Evolutionary conservation across 2,113 vertebrate species (phyloP), one percentile per base, ranked within the genome.

Genomic region (Mystacornis crossleyi): DNA sequence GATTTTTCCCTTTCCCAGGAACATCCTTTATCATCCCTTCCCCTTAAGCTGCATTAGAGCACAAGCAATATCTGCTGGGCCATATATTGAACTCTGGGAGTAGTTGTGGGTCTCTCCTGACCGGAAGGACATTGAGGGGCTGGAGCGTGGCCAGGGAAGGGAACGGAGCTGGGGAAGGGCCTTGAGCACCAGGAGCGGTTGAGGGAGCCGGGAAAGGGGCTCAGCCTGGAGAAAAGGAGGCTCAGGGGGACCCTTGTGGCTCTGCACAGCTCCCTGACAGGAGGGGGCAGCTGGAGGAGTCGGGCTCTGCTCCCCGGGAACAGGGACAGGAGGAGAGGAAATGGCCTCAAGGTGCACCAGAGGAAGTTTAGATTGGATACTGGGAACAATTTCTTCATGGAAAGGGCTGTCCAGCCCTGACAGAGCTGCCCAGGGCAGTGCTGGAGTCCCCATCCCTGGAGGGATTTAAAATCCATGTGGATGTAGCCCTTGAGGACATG

Each of bases 271-370:
- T 51, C 1, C 65, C 42, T 64, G 72, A 51, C 2, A 81, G 40
- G 58, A 15, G 54, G 14, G 0, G 13, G 19, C 4, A n/a, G 26
- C 0, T 0, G 6, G 31, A 3, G 21, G 8, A 0, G 2, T 25
- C 0, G 0, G 16, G 43, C 26, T 81, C 31, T 75, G 14, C 55
- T 90, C 18, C 38, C 75, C 31, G 12, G 24, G 4, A 40, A 26
- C 25, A 28, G 26, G 0, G 7, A 54, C 4, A 62, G 8, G 5
- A 71, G 16, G 21, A 24, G 13, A 48, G 24, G 8, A 87, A 43
- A 54, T 24, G 1, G 40, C 24, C 20, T 71, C 34, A 42, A 29
- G 8, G 9, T 71, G 29, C 40, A 34, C 25, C 16, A 48, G 33
- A 16, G 16, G 19, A 64, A 48, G 17, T 80, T 47, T 26, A 42